These are phyloP conservation scores for Lottia scabra DNA, from an alignment of 2,888 invertebrate species.

Conservation along the genomic window DNA sequence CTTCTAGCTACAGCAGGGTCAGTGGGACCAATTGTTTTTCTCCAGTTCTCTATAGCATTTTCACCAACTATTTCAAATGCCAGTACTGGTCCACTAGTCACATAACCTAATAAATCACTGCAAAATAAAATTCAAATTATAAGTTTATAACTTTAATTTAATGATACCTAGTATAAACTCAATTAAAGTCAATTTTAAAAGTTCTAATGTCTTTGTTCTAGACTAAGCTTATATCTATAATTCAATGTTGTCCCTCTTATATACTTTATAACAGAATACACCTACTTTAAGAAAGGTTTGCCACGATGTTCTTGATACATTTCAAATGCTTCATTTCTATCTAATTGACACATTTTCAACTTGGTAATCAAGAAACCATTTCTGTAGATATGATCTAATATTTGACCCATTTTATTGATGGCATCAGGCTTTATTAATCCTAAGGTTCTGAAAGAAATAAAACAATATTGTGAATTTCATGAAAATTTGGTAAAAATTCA, in stretches of 20 bases:
- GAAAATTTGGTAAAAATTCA: too few relatives aligned
- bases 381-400: conserved; percentile 78
- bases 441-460: conserved; percentile 73
- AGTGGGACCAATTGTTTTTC: conserved; percentile 74
- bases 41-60: conserved; percentile 76
- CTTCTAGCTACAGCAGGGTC: conserved; percentile 60
- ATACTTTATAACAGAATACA: too few relatives aligned
- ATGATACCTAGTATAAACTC: too few relatives aligned
- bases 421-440: conserved; percentile 83
- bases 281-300: conserved; percentile 63
- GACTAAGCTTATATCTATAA: too few relatives aligned
- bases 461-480: too few relatives aligned
- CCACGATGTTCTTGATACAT: conserved; percentile 71
- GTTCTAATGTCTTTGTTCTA: too few relatives aligned
- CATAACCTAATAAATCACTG: conserved; percentile 76
- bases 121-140: conserved; percentile 11
- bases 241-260: too few relatives aligned
- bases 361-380: conserved; percentile 75
- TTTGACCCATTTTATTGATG: conserved; percentile 79
- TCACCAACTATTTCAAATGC: conserved; percentile 82
- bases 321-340: conserved; percentile 76
- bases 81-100: conserved; percentile 79
- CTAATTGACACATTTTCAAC: conserved; percentile 80
- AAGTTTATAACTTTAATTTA: too few relatives aligned
- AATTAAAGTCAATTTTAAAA: too few relatives aligned